Evolutionary conservation across 2,113 vertebrate species (phyloP).

Genomic region (Lophotis ruficrista): DNA sequence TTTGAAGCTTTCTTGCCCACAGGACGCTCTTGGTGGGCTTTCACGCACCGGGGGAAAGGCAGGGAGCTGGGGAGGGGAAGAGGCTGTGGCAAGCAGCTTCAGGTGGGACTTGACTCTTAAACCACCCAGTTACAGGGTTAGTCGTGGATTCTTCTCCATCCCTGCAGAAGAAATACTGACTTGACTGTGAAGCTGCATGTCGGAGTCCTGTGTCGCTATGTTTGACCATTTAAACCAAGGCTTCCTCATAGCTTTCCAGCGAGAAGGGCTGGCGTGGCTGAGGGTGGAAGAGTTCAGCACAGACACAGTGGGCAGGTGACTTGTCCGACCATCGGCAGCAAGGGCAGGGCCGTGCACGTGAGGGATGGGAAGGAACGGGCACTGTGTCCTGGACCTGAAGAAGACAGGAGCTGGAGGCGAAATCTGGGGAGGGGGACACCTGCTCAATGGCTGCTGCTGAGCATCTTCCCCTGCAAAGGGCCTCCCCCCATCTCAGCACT

Average conservation of each 20-base stretch:
- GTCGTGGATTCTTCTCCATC: background rate
- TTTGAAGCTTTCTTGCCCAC: background rate
- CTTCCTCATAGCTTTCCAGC: background rate
- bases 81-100: background rate
- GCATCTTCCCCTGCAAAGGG: background rate
- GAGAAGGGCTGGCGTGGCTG: background rate
- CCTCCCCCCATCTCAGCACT: background rate
- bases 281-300: background rate
- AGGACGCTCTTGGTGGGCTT: background rate
- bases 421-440: background rate
- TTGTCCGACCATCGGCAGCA: background rate
- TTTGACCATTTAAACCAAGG: background rate
- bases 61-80: background rate
- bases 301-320: background rate
- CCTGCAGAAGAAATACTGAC: background rate
- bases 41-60: background rate
- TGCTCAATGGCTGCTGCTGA: background rate
- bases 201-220: accelerated
- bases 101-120: background rate
- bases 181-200: background rate
- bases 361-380: background rate
- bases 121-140: background rate
- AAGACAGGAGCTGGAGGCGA: background rate
- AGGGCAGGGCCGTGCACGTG: background rate
- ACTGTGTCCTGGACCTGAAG: background rate